Percentiles rank a stretch among this genome's conserved stretches.
phyloP scores from a whole-genome alignment of 2,888 invertebrate genomes.

The Caenorhabditis imperialis region DNA sequence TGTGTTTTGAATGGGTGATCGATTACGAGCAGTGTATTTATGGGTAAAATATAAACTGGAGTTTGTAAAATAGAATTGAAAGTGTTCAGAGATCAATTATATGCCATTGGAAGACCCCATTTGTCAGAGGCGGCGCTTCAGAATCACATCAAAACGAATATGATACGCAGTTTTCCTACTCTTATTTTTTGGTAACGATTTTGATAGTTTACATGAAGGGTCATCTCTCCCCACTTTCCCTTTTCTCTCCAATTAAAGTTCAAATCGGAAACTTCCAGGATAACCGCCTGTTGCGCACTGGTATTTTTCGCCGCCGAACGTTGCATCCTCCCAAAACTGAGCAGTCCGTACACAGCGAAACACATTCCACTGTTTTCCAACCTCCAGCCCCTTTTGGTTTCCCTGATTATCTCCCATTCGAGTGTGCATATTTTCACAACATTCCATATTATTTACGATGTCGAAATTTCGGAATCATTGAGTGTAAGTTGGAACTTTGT shows the following conservation, averaged over 20 bases:
- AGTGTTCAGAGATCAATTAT: conserved; percentile 45
- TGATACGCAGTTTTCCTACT: conserved; percentile 59
- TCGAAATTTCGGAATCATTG: conserved; percentile 17
- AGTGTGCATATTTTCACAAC: conserved; percentile 46
- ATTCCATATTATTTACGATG: conserved; percentile 14
- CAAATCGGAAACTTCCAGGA: conserved; percentile 36
- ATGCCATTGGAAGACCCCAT: conserved; percentile 57
- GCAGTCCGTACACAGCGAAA: conserved; percentile 63
- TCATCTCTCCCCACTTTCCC: too few species aligned
- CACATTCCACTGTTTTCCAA: conserved; percentile 66
- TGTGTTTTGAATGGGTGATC: conserved; percentile 65
- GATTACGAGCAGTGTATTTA: conserved; percentile 59
- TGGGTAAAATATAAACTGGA: conserved; percentile 20
- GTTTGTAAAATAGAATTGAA: too few species aligned
- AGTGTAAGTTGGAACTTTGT: conserved; percentile 13
- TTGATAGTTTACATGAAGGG: background rate
- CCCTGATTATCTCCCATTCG: conserved; percentile 50
- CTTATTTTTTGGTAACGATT: conserved; percentile 58
- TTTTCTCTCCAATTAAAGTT: too few species aligned
- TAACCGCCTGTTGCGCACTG: conserved; percentile 56
- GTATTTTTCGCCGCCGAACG: conserved; percentile 60
- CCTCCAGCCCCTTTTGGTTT: conserved; percentile 58
- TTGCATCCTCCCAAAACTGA: conserved; percentile 65
- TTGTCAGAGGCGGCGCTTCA: conserved; percentile 55
- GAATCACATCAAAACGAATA: conserved; percentile 58